Evolutionary conservation across 1,140 invertebrate species (phyloP).

Genomic region (Cydia fagiglandana): DNA sequence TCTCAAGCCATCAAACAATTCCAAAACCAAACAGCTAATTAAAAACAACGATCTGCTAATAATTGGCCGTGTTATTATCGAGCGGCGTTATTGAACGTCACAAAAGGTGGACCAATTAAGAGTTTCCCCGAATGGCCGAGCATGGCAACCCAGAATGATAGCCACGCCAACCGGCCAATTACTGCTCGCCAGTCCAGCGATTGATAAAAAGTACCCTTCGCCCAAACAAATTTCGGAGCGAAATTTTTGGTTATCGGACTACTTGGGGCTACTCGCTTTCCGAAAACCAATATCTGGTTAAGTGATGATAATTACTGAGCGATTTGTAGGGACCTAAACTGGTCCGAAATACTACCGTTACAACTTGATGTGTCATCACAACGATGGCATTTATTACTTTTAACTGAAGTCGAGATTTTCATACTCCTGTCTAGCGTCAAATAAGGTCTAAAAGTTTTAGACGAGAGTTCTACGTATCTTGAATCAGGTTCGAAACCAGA

Average conservation of each 20-base stretch:
- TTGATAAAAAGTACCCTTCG: slow-evolving; percentile 77
- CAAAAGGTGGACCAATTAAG: slow-evolving; percentile 77
- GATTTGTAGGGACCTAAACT: slow-evolving; percentile 30
- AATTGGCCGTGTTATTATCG: slow-evolving; percentile 72
- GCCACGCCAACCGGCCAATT: slow-evolving; percentile 67
- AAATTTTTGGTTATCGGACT: slow-evolving; percentile 54
- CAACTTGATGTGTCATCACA: background rate
- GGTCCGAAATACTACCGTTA: background rate
- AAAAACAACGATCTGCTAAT: slow-evolving; percentile 75
- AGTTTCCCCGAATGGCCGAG: slow-evolving; percentile 74
- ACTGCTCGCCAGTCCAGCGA: slow-evolving; percentile 57
- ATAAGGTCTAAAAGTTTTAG: background rate
- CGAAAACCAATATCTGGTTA: slow-evolving; percentile 52
- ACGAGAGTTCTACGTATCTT: background rate
- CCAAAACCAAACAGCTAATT: slow-evolving; percentile 59
- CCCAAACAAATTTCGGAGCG: slow-evolving; percentile 66
- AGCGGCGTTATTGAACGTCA: slow-evolving; percentile 71
- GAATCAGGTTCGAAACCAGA: background rate
- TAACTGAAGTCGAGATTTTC: background rate
- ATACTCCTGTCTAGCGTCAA: background rate
- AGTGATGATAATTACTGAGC: slow-evolving; percentile 58
- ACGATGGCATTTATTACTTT: background rate
- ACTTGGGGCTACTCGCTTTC: slow-evolving; percentile 52
- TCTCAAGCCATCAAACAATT: slow-evolving; percentile 38
- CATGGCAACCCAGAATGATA: slow-evolving; percentile 72